Conservation (phyloP, 2,888 invertebrate species). For the Epistrophe grossulariae region DNA sequence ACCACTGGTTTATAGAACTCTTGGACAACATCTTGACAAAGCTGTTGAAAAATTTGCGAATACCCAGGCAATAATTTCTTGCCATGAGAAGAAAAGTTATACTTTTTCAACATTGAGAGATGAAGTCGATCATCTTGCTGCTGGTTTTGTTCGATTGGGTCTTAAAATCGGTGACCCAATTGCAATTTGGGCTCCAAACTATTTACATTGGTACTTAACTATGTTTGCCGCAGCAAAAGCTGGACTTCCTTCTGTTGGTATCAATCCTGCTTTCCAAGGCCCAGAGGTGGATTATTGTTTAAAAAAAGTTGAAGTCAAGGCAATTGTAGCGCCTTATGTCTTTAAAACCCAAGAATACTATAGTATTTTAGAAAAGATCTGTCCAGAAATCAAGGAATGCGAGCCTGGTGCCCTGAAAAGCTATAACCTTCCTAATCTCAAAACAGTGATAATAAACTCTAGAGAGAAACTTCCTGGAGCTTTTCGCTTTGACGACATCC, state of each 20-base stretch:
- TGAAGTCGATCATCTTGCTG: constrained; percentile 87
- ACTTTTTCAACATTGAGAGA: constrained; percentile 85
- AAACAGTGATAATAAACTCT: constrained; percentile 86
- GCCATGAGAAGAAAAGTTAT: constrained; percentile 84
- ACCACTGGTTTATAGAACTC: constrained; percentile 85
- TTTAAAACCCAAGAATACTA: constrained; percentile 89
- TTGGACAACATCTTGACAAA: constrained; percentile 86
- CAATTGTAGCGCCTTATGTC: constrained; percentile 87
- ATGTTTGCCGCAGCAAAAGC: constrained; percentile 89
- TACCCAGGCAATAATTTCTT: constrained; percentile 86
- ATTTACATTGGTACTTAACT: constrained; percentile 89
- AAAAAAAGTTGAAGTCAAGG: constrained; percentile 88
- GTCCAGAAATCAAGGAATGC: constrained; percentile 85
- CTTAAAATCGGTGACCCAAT: constrained; percentile 89
- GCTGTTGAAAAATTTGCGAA: constrained; percentile 85
- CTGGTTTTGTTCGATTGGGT: constrained; percentile 89
- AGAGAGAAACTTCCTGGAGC: constrained; percentile 84
- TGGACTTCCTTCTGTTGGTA: constrained; percentile 89
- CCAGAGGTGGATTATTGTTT: constrained; percentile 90
- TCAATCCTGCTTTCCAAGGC: constrained; percentile 90
- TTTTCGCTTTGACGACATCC: constrained; percentile 83
- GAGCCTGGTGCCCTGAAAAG: constrained; percentile 84
- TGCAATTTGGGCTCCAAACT: constrained; percentile 92
- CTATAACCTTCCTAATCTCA: constrained; percentile 84
- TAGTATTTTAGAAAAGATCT: constrained; percentile 86